These are phyloP conservation scores for Brevimyrus niger DNA, from an alignment of 2,113 vertebrate species.

Conservation along the genomic window DNA sequence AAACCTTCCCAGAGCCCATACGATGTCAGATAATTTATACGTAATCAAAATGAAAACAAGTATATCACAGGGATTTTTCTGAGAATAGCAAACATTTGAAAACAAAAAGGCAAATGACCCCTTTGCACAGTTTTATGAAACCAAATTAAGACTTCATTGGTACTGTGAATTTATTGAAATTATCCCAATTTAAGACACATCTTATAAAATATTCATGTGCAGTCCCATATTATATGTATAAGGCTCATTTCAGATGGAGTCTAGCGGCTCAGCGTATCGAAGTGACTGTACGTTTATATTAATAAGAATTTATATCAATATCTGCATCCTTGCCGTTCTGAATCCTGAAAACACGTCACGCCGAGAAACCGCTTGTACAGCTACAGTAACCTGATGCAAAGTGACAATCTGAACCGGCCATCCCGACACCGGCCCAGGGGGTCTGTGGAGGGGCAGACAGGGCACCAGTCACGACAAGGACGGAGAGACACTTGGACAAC, in stretches of 20 bases:
- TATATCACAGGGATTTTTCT: not conserved
- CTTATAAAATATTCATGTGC: not conserved
- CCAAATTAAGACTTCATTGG: not conserved
- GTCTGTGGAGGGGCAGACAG: not conserved
- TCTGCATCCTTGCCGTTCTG: not conserved
- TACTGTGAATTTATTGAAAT: not conserved
- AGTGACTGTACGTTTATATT: not conserved
- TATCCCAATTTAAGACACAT: not conserved
- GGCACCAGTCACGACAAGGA: not conserved
- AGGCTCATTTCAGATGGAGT: not conserved
- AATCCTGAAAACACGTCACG: not conserved
- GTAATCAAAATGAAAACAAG: not conserved
- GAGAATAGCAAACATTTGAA: not conserved
- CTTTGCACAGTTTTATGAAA: not conserved
- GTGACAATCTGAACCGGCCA: not conserved
- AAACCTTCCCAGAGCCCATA: not conserved
- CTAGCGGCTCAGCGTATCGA: not conserved
- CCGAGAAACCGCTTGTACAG: not conserved
- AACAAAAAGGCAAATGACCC: not conserved
- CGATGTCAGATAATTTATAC: not conserved
- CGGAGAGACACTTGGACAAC: not conserved
- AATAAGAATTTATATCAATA: not conserved
- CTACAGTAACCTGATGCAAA: not conserved
- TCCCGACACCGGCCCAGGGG: not conserved
- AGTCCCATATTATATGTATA: not conserved